Conservation (phyloP, 2,797 vertebrate genomes). For the Hafferia zeledoni region DNA sequence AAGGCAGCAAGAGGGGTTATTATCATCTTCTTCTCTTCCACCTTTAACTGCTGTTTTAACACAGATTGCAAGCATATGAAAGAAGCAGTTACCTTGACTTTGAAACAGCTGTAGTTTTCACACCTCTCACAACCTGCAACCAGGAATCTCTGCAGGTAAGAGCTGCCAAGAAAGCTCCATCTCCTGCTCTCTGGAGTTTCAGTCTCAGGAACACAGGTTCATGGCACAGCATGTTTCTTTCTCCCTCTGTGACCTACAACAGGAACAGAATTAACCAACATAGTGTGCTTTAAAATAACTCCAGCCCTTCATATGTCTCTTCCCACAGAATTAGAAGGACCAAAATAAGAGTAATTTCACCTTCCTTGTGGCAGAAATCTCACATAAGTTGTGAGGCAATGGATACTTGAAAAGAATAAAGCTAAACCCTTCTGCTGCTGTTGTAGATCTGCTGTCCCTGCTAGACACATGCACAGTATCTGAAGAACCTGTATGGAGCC, state of each 20-base stretch:
- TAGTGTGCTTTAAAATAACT: neutral
- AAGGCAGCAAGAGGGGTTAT: neutral
- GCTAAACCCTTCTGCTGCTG: neutral
- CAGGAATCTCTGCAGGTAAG: neutral
- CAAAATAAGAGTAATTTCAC: neutral
- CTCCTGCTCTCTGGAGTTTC: neutral
- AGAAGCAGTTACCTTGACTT: neutral
- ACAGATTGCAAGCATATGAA: neutral
- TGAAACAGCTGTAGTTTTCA: neutral
- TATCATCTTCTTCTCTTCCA: neutral
- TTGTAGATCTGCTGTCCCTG: neutral
- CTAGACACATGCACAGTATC: neutral
- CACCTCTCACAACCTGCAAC: neutral
- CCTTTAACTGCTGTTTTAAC: neutral
- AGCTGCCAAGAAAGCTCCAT: neutral
- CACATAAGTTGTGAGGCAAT: neutral
- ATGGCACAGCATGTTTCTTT: neutral
- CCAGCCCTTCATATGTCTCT: neutral
- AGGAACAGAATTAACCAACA: neutral
- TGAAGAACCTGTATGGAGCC: neutral
- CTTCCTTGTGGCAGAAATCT: neutral
- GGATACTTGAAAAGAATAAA: neutral
- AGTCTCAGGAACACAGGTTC: fast-evolving
- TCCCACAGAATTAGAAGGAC: neutral
- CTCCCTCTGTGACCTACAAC: neutral